Evolutionary conservation across 2,888 invertebrate genomes (phyloP).

Genomic region (Tenthredo livida): DNA sequence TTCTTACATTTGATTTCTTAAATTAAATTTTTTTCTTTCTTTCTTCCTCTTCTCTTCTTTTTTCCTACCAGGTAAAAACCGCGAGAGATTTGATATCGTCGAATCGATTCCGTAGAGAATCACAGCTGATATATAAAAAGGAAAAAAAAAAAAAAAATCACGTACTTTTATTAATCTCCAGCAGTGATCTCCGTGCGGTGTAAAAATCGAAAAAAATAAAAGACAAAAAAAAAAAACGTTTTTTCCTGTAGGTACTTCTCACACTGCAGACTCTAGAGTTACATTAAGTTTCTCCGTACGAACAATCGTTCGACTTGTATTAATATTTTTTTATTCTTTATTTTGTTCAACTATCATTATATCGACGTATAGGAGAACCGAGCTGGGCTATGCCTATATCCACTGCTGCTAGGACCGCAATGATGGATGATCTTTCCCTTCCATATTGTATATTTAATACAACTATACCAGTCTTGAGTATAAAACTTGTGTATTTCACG

Average conservation of each 20-base stretch:
- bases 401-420: neutral
- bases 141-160: neutral
- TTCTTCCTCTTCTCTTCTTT: neutral
- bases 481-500: neutral
- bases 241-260: neutral
- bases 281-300: neutral
- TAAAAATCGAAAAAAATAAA: neutral
- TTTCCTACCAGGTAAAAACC: neutral
- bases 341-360: neutral
- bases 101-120: neutral
- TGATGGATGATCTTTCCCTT: conserved; percentile 33
- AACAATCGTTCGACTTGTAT: conserved; percentile 2
- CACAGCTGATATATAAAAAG: neutral
- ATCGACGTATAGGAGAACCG: neutral
- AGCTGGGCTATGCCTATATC: neutral
- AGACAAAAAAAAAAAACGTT: neutral
- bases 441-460: neutral
- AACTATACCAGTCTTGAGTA: neutral
- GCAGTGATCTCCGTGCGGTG: neutral
- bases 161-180: neutral
- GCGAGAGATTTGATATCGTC: conserved; percentile 14
- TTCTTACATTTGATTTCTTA: neutral
- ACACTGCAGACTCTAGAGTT: conserved; percentile 19
- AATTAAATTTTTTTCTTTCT: neutral
- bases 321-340: neutral